Percentiles rank a stretch among this genome's conserved stretches.
Evolutionary conservation across 2,797 vertebrate species (phyloP).

Genomic region (Lithobates sylvaticus): DNA sequence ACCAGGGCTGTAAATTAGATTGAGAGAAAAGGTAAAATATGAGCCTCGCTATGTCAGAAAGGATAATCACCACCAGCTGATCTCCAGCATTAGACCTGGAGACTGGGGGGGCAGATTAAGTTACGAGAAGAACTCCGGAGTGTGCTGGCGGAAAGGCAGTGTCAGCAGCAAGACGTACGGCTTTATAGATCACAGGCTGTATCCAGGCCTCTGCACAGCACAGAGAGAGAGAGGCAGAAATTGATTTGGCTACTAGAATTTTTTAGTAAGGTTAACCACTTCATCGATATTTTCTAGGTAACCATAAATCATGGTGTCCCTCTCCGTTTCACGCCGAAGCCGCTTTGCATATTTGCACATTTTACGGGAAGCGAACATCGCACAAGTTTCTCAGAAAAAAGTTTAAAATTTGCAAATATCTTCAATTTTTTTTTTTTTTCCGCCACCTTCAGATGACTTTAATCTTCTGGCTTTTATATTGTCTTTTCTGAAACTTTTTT

Average conservation of each 20-base stretch:
- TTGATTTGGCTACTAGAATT: background rate
- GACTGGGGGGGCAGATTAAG: background rate
- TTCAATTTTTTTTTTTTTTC: background rate
- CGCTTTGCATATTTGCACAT: background rate
- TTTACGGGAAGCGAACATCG: background rate
- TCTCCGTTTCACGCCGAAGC: background rate
- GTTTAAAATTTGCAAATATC: too few species aligned
- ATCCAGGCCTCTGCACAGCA: background rate
- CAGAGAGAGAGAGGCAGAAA: background rate
- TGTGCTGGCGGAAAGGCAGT: background rate
- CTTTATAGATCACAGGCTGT: background rate
- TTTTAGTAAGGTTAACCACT: background rate
- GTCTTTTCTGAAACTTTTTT: too few species aligned
- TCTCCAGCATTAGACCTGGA: background rate
- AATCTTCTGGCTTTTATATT: too few species aligned
- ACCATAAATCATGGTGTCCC: conserved; percentile 1
- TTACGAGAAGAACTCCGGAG: background rate
- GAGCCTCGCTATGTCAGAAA: background rate
- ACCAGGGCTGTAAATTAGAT: conserved; percentile 3
- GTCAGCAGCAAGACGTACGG: background rate
- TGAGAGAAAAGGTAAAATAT: conserved; percentile 1
- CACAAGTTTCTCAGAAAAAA: background rate
- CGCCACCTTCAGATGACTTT: conserved; percentile 6
- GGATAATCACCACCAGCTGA: conserved; percentile 21
- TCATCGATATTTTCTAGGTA: background rate